These are phyloP conservation scores for Patella caerulea DNA, from an alignment of 2,888 invertebrate genomes.

Conservation along the genomic window DNA sequence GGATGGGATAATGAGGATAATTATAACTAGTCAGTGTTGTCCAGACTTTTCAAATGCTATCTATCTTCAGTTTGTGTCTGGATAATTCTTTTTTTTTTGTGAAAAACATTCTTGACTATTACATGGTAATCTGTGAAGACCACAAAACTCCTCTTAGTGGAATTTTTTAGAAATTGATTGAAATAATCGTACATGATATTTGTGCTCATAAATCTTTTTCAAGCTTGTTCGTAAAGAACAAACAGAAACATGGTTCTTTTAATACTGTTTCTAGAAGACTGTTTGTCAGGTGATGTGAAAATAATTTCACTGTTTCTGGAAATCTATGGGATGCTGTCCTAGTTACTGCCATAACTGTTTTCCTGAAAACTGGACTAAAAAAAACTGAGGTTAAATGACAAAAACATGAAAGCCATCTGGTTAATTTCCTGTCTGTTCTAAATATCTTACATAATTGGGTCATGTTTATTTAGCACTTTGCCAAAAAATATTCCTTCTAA, in stretches of 20 bases:
- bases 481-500: neutral
- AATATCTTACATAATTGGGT: conserved; percentile 10
- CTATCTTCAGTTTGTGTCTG: neutral
- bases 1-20: conserved; percentile 7
- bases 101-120: neutral
- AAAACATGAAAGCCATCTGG: conserved; percentile 7
- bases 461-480: neutral
- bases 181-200: no score
- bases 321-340: no score
- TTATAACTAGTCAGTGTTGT: neutral
- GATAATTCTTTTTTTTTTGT: neutral
- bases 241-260: no score
- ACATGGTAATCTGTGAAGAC: conserved; percentile 1
- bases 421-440: conserved; percentile 9
- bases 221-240: no score
- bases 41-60: neutral
- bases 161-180: no score
- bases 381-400: neutral
- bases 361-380: neutral
- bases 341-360: no score
- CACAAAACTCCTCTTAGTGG: neutral
- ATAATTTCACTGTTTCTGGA: no score
- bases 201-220: no score
- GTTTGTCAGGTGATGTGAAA: no score
- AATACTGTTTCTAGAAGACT: no score